Conservation (phyloP, 2,888 invertebrate genomes). For the Ochropleura plecta region DNA sequence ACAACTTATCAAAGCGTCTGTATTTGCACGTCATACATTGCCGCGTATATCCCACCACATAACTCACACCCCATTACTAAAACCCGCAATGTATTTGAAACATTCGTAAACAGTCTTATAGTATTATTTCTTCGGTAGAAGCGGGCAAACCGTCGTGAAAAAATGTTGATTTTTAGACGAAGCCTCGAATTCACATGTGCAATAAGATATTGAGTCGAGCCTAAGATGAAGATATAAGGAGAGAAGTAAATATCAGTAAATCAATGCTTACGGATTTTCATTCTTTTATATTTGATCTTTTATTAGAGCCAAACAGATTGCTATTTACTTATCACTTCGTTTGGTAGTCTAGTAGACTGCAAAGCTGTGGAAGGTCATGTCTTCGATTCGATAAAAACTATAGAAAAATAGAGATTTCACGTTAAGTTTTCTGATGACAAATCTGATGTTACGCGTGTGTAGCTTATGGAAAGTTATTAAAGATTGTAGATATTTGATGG, state of each 20-base stretch:
- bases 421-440: not conserved
- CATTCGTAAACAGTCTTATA: slow-evolving; percentile 65
- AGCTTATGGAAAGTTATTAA: not conserved
- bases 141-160: slow-evolving; percentile 78
- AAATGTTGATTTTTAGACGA: slow-evolving; percentile 84
- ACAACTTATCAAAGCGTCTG: slow-evolving; percentile 66
- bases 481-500: no score
- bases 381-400: not conserved
- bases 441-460: not conserved
- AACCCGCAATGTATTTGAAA: slow-evolving; percentile 67
- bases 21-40: slow-evolving; percentile 70
- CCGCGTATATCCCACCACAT: slow-evolving; percentile 30
- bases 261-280: slow-evolving; percentile 42
- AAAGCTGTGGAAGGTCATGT: not conserved
- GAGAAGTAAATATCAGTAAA: slow-evolving; percentile 65
- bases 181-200: slow-evolving; percentile 82
- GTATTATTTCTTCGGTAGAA: slow-evolving; percentile 72
- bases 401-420: not conserved
- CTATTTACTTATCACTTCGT: not conserved
- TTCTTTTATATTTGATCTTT: slow-evolving; percentile 19
- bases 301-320: not conserved
- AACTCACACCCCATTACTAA: slow-evolving; percentile 12
- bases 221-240: slow-evolving; percentile 63
- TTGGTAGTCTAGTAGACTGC: not conserved
- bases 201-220: slow-evolving; percentile 78